Base-by-base conservation (phyloP, 2,113 vertebrate species). In the Varanus salvator region DNA sequence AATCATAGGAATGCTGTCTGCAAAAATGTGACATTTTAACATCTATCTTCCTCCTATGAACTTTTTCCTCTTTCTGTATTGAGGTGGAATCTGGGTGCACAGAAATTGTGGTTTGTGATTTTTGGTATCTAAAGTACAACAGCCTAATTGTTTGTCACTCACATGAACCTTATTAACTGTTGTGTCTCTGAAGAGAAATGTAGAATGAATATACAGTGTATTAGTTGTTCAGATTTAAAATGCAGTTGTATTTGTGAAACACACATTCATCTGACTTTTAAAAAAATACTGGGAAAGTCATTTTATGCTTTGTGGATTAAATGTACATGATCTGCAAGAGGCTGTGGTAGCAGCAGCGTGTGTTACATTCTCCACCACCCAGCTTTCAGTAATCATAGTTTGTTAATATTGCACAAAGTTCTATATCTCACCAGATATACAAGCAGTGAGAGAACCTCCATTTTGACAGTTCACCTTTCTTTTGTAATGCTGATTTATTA, bases 401-500 rank as follows among this genome's bases (percentile, higher is more conserved):
- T 31, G 19, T 71, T 74, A 27, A 84, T 74, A 72, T 54, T 48
- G 50, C n/a, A 29, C 6, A 21, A 74, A 85, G 27, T 72, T 74
- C 69, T 4, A 23, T 85, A n/a, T 57, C 29, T 72, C 31, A 9
- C 48, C 48, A 74, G 17, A 12, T 34, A 8, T 85, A 74, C 11
- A 31, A 85, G 48, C 54, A 54, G 23, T 44, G 44, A 48, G 38
- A 8, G 34, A 69, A 71, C 14, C 66, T 25, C 29, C 17, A 54
- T 54, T 88, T 81, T 88, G 44, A 83, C 60, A 48, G 57, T 31
- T 86, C 38, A 80, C 8, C 34, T 87, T 89, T 87, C 44, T 27
- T 84, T 81, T 90, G 38, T 77, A 29, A 82, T 15, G 52, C 50
- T 5, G 87, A 60, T 14, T 91, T 21, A 57, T 89, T 0, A 34